phyloP scores from a whole-genome alignment of 2,888 invertebrate genomes.

The Trimorus sp. region DNA sequence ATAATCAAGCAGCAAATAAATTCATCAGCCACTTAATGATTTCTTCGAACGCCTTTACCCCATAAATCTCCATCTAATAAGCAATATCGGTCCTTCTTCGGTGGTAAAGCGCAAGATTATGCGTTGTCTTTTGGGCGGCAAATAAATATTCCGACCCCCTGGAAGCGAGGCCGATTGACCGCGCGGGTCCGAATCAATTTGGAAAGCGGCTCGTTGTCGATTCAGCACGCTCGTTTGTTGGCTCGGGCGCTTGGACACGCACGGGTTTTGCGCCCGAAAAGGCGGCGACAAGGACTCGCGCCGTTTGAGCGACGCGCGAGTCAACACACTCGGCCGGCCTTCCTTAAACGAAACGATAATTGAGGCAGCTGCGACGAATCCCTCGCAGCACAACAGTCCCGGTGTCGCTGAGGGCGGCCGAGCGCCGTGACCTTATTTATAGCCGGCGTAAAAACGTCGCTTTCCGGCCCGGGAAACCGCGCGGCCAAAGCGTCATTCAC shows the following conservation, averaged over 20 bases:
- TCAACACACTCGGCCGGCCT: conserved; percentile 36
- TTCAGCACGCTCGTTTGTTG: conserved; percentile 32
- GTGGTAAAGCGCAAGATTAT: too few species aligned
- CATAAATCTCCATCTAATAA: too few species aligned
- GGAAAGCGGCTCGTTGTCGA: conserved; percentile 36
- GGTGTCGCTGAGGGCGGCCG: conserved; percentile 54
- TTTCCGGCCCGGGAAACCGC: conserved; percentile 37
- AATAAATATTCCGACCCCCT: too few species aligned
- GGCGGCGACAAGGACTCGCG: conserved; percentile 44
- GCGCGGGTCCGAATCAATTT: too few species aligned
- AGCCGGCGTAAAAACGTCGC: conserved; percentile 52
- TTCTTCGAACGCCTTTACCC: too few species aligned
- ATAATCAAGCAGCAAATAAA: too few species aligned
- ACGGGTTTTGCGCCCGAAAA: conserved; percentile 38
- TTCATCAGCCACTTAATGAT: too few species aligned
- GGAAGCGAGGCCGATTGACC: too few species aligned
- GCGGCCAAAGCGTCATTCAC: conserved; percentile 33
- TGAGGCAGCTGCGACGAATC: conserved; percentile 57
- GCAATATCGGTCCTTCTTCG: too few species aligned
- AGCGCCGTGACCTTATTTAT: conserved; percentile 51
- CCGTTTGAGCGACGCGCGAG: conserved; percentile 17
- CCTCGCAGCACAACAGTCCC: conserved; percentile 27
- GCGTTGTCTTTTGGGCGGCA: too few species aligned
- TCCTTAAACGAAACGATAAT: conserved; percentile 50
- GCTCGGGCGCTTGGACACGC: conserved; percentile 36